Conservation (phyloP, 2,113 vertebrate genomes). For the Corythoichthys intestinalis region DNA sequence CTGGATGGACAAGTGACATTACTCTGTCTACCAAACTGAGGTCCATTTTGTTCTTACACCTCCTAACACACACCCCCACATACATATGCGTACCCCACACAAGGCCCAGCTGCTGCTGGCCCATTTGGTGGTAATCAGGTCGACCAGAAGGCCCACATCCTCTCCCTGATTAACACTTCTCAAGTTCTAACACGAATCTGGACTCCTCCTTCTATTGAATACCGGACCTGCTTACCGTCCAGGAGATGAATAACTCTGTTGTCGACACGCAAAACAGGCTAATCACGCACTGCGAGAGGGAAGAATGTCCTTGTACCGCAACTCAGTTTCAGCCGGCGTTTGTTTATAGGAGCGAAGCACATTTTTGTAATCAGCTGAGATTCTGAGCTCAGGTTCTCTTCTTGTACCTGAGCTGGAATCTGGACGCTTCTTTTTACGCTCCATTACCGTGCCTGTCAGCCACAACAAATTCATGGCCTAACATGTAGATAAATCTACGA, state of each 20-base stretch:
- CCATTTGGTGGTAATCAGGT: conserved; percentile 95
- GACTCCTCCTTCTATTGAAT: conserved; percentile 72
- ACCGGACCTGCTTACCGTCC: conserved; percentile 39
- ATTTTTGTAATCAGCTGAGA: conserved; percentile 62
- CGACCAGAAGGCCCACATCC: conserved; percentile 89
- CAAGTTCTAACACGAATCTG: conserved; percentile 84
- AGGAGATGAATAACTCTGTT: conserved; percentile 42
- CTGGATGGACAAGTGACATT: conserved; percentile 23
- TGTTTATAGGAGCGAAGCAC: conserved; percentile 60
- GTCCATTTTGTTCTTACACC: not conserved
- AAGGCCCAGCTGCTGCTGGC: conserved; percentile 66
- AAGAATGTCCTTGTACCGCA: conserved; percentile 33
- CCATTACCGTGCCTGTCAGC: conserved; percentile 57
- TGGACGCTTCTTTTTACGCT: conserved; percentile 46
- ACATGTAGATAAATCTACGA: conserved; percentile 53
- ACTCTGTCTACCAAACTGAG: not conserved
- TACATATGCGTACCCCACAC: conserved; percentile 35
- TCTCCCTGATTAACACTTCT: conserved; percentile 91
- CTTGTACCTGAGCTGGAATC: conserved; percentile 50
- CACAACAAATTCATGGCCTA: conserved; percentile 45
- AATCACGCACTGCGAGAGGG: conserved; percentile 19
- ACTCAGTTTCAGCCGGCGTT: conserved; percentile 49
- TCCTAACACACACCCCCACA: not conserved
- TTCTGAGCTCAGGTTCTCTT: conserved; percentile 43
- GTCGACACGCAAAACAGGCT: conserved; percentile 36